Evolutionary conservation across 2,888 invertebrate species (phyloP).

Genomic region (Phalera bucephala): DNA sequence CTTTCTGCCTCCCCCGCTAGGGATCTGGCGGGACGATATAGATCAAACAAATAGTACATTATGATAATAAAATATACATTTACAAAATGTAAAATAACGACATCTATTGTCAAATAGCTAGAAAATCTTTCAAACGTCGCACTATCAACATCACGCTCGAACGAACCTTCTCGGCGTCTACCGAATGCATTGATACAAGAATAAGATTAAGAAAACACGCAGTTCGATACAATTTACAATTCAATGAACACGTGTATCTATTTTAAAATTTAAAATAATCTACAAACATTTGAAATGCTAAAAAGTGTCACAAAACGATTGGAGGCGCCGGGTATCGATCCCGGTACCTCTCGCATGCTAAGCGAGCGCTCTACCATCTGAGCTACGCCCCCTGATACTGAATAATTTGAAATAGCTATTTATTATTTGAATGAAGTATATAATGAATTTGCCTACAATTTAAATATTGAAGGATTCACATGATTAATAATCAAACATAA

Average conservation of each 20-base stretch:
- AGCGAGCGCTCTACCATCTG: slow-evolving; percentile 80
- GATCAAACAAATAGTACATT: no score
- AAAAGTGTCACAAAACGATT: slow-evolving; percentile 40
- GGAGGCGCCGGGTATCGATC: slow-evolving; percentile 84
- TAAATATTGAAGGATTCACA: no score
- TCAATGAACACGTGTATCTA: slow-evolving; percentile 19
- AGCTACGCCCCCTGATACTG: slow-evolving; percentile 50
- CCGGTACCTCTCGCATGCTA: slow-evolving; percentile 84
- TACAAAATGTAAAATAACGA: slow-evolving; percentile 8
- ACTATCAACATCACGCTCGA: slow-evolving; percentile 29
- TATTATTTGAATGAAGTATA: no score
- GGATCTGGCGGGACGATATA: no score
- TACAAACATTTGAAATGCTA: slow-evolving; percentile 5
- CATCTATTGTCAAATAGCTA: slow-evolving; percentile 39
- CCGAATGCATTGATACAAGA: no score
- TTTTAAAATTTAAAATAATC: slow-evolving; percentile 16
- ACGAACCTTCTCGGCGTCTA: no score
- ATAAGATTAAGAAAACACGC: slow-evolving; percentile 28
- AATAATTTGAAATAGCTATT: fast-evolving
- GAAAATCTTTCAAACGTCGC: slow-evolving; percentile 17
- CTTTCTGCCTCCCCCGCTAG: no score
- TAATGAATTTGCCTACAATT: no score
- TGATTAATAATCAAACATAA: no score
- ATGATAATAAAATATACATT: no score
- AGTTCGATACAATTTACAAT: slow-evolving; percentile 19